Evolutionary conservation across 2,888 invertebrate species (phyloP).

Genomic region (Ischnus inquisitorius): DNA sequence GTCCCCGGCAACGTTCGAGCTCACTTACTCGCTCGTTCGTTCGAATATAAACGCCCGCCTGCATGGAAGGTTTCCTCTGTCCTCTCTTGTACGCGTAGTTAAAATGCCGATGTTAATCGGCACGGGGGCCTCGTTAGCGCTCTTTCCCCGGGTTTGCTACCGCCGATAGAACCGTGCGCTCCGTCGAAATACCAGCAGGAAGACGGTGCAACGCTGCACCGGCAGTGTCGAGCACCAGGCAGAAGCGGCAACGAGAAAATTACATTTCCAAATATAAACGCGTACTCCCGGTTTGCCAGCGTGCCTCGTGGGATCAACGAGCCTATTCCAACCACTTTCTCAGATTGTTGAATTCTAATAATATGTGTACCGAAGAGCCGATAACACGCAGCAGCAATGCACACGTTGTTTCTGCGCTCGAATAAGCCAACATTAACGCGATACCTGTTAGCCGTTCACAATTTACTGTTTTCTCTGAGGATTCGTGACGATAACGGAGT

Average conservation of each 20-base stretch:
- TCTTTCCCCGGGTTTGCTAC: conserved; percentile 65
- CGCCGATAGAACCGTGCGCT: conserved; percentile 60
- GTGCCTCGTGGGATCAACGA: conserved; percentile 38
- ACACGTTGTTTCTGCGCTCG: no score
- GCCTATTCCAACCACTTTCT: conserved; percentile 15
- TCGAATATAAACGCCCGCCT: conserved; percentile 20
- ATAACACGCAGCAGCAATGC: no score
- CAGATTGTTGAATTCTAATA: background rate
- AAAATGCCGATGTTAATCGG: conserved; percentile 80
- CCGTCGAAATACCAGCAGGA: conserved; percentile 48
- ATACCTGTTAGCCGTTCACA: no score
- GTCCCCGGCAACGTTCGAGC: conserved; percentile 42
- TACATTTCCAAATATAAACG: conserved; percentile 60
- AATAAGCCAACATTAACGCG: no score
- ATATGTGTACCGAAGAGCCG: background rate
- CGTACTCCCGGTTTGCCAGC: conserved; percentile 41
- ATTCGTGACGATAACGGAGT: no score
- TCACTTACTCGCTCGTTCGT: conserved; percentile 47
- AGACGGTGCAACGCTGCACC: conserved; percentile 7
- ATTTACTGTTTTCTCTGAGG: no score
- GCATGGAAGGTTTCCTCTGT: conserved; percentile 11
- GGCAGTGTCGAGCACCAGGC: conserved; percentile 13
- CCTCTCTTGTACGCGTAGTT: conserved; percentile 70
- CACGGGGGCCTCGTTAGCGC: conserved; percentile 77
- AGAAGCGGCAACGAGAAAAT: conserved; percentile 50